Conservation (phyloP, 1,140 invertebrate genomes). For the Eriocheir sinensis region DNA sequence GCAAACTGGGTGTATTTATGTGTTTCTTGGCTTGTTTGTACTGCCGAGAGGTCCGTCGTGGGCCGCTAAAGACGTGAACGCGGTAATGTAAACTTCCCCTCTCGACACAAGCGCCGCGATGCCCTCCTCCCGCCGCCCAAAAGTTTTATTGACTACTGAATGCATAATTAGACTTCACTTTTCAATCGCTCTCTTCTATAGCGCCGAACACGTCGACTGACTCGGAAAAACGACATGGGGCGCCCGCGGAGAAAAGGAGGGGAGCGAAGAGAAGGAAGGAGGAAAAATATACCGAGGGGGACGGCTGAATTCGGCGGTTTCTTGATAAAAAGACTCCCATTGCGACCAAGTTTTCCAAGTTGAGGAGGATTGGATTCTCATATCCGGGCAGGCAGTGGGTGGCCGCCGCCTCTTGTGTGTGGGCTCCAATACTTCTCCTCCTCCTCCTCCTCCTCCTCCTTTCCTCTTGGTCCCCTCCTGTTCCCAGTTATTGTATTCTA, state of each 20-base stretch:
- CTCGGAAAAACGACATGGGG: conserved; percentile 66
- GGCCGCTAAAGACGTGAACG: neutral
- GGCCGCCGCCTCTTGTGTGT: neutral
- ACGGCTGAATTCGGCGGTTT: conserved; percentile 31
- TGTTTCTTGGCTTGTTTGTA: no score
- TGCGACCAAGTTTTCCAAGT: conserved; percentile 52
- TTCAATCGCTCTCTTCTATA: conserved; percentile 64
- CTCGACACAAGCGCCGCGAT: neutral
- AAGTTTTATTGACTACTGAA: conserved; percentile 74
- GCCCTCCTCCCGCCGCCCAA: conserved; percentile 9
- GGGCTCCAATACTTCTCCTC: neutral
- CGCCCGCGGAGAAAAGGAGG: conserved; percentile 14
- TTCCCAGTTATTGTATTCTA: neutral
- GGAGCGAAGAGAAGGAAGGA: conserved; percentile 12
- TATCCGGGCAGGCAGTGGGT: conserved; percentile 69
- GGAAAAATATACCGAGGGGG: neutral
- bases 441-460: neutral
- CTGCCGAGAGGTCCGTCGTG: neutral
- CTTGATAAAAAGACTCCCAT: conserved; percentile 52
- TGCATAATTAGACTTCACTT: conserved; percentile 76
- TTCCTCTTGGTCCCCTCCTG: neutral
- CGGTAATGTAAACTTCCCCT: conserved; percentile 27
- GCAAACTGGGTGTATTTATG: neutral
- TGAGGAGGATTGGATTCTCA: conserved; percentile 67
- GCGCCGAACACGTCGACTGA: conserved; percentile 52